These are phyloP conservation scores for Loxodonta africana DNA, from an alignment of 2,113 vertebrate species.

Conservation along the genomic window DNA sequence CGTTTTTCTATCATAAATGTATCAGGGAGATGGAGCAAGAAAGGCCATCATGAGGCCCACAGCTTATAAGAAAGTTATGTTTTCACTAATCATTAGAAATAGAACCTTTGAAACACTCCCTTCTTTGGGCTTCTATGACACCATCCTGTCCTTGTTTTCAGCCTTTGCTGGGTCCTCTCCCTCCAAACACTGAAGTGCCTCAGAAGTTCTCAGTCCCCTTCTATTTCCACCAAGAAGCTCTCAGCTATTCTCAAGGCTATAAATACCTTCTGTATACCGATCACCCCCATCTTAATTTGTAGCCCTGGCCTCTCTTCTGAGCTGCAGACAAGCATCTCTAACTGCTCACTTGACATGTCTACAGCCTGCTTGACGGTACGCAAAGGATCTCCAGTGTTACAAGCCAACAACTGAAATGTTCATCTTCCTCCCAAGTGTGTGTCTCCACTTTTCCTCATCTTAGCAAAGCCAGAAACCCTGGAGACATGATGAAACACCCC, in stretches of 20 bases:
- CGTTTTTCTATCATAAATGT: neutral
- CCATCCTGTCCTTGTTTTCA: neutral
- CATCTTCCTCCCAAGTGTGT: neutral
- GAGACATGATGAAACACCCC: rapidly evolving
- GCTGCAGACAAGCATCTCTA: neutral
- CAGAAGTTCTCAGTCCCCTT: neutral
- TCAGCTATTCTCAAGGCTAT: neutral
- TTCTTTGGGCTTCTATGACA: neutral
- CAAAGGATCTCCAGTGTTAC: neutral
- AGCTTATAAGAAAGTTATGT: neutral
- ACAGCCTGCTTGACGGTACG: too few species aligned
- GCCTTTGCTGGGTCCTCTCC: neutral
- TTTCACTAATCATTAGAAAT: neutral
- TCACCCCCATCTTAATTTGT: neutral
- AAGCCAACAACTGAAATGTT: neutral
- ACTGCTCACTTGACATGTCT: neutral
- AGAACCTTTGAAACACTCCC: neutral
- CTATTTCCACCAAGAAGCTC: neutral
- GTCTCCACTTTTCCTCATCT: neutral
- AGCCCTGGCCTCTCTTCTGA: neutral
- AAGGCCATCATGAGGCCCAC: neutral
- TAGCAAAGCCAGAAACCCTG: neutral
- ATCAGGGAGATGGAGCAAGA: neutral
- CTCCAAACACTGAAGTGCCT: neutral
- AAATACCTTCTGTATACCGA: neutral